A percentile compares a stretch with the other conserved stretches of the same genome.
Evolutionary conservation across 2,888 invertebrate species (phyloP).

Genomic region (Eumacrocentrus americanus): DNA sequence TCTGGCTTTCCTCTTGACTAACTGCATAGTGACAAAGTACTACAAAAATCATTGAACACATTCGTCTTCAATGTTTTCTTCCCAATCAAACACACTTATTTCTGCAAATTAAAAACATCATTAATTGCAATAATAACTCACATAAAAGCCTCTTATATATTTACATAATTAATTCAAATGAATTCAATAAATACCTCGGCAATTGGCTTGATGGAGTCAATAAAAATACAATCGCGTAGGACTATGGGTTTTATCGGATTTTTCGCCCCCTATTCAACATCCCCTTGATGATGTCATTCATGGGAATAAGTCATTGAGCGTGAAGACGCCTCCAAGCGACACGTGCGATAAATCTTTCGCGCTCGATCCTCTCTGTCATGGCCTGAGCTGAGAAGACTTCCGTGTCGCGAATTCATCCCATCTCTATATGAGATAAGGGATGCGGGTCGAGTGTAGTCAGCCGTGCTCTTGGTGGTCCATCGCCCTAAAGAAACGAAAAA

Average conservation of each 20-base stretch:
- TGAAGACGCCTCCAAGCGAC: slow-evolving; percentile 14
- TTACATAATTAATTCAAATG: too few species aligned
- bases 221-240: not conserved
- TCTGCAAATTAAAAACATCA: too few species aligned
- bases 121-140: too few species aligned
- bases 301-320: slow-evolving; percentile 11
- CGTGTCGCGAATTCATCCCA: not conserved
- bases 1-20: slow-evolving; percentile 45
- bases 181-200: too few species aligned
- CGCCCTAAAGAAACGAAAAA: not conserved
- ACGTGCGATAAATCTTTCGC: slow-evolving; percentile 21
- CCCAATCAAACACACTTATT: too few species aligned
- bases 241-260: not conserved
- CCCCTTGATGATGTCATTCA: slow-evolving; percentile 16
- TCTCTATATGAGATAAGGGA: slow-evolving; percentile 10
- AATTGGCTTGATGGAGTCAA: too few species aligned
- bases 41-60: too few species aligned
- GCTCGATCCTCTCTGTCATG: slow-evolving; percentile 13
- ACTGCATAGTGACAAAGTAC: slow-evolving; percentile 18
- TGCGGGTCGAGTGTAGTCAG: slow-evolving; percentile 13
- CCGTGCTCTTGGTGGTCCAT: not conserved
- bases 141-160: too few species aligned
- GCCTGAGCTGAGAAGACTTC: slow-evolving; percentile 9
- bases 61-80: too few species aligned
- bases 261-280: slow-evolving; percentile 1